These are phyloP conservation scores for Crypturellus tataupa DNA, from an alignment of 2,797 vertebrate species.

Conservation along the genomic window DNA sequence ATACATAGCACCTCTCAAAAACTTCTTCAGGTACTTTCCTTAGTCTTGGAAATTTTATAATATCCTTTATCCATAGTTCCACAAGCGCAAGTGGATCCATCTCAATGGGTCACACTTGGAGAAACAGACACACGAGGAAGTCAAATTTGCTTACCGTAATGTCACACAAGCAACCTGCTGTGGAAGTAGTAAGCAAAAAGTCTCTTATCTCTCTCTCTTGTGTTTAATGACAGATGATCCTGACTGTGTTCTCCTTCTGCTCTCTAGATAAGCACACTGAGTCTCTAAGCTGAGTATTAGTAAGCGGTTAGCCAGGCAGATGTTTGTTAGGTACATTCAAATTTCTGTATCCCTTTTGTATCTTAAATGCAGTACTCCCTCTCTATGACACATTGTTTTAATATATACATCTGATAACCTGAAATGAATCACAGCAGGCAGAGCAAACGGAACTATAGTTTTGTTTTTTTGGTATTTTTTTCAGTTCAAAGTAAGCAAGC, in stretches of 20 bases:
- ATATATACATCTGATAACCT: neutral
- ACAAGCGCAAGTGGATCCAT: neutral
- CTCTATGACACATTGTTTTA: neutral
- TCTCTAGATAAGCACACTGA: neutral
- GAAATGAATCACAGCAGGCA: neutral
- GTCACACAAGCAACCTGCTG: neutral
- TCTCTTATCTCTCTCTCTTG: neutral
- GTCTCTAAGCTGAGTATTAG: neutral
- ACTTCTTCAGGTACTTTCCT: neutral
- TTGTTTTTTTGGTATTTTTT: neutral
- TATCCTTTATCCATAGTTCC: neutral
- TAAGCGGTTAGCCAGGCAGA: neutral
- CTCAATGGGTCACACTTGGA: neutral
- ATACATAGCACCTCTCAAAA: neutral
- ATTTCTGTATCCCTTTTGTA: neutral
- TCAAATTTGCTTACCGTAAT: fast-evolving
- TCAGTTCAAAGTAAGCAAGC: neutral
- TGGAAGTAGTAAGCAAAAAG: neutral
- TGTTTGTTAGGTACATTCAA: neutral
- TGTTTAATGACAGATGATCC: neutral
- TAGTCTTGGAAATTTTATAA: neutral
- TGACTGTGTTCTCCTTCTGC: neutral
- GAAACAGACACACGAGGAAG: neutral
- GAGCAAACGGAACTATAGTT: neutral
- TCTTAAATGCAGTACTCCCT: neutral